Evolutionary conservation across 2,113 vertebrate genomes (phyloP).

Genomic region (Laticauda laticaudata): DNA sequence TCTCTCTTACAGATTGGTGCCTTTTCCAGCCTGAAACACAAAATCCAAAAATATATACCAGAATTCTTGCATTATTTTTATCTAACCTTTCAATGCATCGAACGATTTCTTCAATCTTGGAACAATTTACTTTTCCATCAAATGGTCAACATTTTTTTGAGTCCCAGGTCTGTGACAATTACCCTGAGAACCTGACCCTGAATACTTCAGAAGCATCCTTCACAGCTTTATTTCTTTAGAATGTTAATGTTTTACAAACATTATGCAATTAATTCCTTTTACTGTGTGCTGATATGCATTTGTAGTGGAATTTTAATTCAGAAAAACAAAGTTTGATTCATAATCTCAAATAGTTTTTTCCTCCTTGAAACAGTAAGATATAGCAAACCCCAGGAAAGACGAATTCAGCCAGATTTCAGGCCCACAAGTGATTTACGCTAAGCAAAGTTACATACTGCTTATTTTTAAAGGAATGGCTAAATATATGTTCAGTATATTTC

Average conservation of each 20-base stretch:
- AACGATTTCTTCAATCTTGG: background rate
- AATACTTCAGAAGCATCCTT: background rate
- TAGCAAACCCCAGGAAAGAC: background rate
- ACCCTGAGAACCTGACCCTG: background rate
- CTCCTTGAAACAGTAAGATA: background rate
- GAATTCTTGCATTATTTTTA: background rate
- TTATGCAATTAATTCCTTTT: background rate
- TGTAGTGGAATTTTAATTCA: background rate
- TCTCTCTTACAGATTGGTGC: no score
- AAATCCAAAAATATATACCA: conserved; percentile 1
- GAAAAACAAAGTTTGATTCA: background rate
- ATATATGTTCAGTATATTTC: background rate
- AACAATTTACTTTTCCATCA: background rate
- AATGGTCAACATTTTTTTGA: background rate
- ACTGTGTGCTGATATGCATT: background rate
- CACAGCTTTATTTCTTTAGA: background rate
- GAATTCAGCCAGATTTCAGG: background rate
- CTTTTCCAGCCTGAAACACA: background rate
- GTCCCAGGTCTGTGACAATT: no score
- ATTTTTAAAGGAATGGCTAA: background rate
- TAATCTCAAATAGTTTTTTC: background rate
- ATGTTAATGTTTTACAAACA: no score
- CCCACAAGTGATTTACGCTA: background rate
- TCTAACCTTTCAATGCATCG: background rate
- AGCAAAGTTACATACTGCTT: background rate